A percentile compares a stretch with the other conserved stretches of the same genome.
phyloP scores from a whole-genome alignment of 1,140 invertebrate species.

The Diachasma alloeum region DNA sequence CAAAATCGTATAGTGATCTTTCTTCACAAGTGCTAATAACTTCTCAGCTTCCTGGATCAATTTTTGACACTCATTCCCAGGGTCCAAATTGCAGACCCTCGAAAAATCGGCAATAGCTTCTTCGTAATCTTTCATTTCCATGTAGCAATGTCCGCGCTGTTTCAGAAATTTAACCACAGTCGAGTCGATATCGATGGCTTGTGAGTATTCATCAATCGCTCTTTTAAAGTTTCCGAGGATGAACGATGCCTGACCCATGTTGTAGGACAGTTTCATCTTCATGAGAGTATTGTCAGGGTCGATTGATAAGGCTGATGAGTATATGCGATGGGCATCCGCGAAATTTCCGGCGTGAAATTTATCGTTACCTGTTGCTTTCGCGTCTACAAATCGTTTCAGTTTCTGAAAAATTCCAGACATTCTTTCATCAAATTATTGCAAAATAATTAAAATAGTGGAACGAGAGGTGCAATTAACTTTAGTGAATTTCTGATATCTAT shows the following conservation, averaged over 20 bases:
- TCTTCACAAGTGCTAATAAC: neutral
- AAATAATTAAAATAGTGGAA: neutral
- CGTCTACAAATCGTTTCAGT: neutral
- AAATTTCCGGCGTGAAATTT: neutral
- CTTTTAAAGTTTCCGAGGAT: neutral
- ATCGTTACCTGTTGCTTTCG: neutral
- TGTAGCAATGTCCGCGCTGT: neutral
- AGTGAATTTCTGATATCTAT: too few relatives aligned
- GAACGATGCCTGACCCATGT: neutral
- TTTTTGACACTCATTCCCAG: neutral
- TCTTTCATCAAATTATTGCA: neutral
- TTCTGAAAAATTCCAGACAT: neutral
- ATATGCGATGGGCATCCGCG: neutral
- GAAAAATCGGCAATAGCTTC: constrained; percentile 6
- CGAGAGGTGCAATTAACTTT: neutral
- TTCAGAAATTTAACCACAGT: neutral
- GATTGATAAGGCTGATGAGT: neutral
- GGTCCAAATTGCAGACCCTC: neutral
- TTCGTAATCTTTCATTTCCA: neutral
- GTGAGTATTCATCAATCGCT: neutral
- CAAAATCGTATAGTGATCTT: neutral
- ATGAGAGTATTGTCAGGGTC: neutral
- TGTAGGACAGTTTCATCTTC: neutral
- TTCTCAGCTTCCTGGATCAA: neutral
- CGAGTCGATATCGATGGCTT: neutral